Base-by-base conservation (phyloP, 2,888 invertebrate species). In the Pyrocoelia pectoralis region DNA sequence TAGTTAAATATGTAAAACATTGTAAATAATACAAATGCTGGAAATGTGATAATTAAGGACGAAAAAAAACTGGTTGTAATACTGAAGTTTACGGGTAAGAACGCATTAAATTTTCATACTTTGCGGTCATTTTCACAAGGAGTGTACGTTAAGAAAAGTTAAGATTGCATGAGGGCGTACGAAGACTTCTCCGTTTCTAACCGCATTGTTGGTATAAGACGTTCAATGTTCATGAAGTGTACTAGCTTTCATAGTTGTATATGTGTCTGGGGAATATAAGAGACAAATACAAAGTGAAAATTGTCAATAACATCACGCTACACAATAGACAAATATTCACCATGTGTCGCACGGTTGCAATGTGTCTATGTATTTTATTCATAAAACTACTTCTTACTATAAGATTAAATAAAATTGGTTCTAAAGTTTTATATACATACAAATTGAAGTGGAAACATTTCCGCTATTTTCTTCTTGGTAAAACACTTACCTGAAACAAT, bases 181-280 rank as follows among this genome's bases (percentile, higher is more conserved):
- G 65, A 65, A 38, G 33, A 33, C 33, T 61, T 56, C 55, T 56
- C 24, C 41, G 64, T 66, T 68, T 58, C 68, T 61, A 51, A 66
- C 68, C 68, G 68, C 67, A 68, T 63, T 69, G 69, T 63, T 68
- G 68, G 68, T 65, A 68, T 67, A 68, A 65, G 66, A 68, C 67
- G 61, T 55, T 69, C 68, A 61, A 68, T 67, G 61, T 68, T 68
- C 68, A 61, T 56, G 61, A 65, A 64, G 59, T 55, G 56, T 57
- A 64, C 69, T 66, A 68, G 66, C 67, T 49, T 29, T 38, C 50
- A 38, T 59, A 62, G 66, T 63, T 69, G 68, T 70, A 72, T 68
- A 70, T 63, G 56, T 65, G 67, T 59, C 53, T 56, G 14, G 70
- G 71, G 70, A 72, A 68, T 70, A 70, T 68, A 65, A 8, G 48